Percentiles rank a stretch among this genome's conserved stretches.
Conservation (phyloP, 2,113 vertebrate species). For the Otus sunia region DNA sequence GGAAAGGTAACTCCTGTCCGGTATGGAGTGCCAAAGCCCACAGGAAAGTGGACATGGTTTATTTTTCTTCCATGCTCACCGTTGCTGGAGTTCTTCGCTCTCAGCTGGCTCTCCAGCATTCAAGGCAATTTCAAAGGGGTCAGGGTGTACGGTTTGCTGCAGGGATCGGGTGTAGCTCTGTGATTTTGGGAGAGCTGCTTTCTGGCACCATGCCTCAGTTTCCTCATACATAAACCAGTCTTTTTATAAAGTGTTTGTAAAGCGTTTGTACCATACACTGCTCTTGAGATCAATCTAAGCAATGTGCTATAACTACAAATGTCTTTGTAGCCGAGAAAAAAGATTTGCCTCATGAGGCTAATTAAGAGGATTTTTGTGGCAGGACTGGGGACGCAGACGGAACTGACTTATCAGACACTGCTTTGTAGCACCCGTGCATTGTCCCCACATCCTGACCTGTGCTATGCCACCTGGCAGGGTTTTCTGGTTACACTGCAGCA, state of each 20-base stretch:
- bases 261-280: accelerated
- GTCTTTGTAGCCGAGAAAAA: neutral
- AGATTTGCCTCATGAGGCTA: neutral
- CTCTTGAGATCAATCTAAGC: neutral
- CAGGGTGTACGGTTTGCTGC: neutral
- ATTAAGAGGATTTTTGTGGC: neutral
- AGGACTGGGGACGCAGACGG: neutral
- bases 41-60: accelerated
- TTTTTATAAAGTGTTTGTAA: neutral
- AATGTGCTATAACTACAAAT: neutral
- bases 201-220: neutral
- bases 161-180: accelerated
- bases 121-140: accelerated
- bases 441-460: accelerated
- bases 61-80: neutral
- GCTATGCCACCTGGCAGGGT: neutral
- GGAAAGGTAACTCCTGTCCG: neutral
- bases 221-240: neutral
- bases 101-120: neutral
- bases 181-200: neutral
- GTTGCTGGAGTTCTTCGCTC: too few relatives aligned
- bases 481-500: accelerated
- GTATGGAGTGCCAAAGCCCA: neutral
- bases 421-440: accelerated
- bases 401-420: neutral